These are phyloP conservation scores for Tiliqua scincoides DNA, from an alignment of 2,113 vertebrate species.

Conservation along the genomic window DNA sequence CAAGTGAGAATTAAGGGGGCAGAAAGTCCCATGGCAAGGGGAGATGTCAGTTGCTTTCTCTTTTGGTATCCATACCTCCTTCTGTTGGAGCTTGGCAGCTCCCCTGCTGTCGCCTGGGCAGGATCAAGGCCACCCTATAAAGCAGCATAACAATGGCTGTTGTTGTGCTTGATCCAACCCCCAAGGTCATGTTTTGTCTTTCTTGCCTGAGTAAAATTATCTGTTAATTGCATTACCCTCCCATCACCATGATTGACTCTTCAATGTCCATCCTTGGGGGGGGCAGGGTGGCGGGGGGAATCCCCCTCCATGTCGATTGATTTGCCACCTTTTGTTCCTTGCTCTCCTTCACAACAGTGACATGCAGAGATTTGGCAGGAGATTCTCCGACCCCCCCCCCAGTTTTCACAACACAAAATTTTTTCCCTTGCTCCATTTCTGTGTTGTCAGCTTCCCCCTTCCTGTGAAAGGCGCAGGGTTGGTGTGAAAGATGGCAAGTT, in stretches of 20 bases:
- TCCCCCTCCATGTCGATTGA: background rate
- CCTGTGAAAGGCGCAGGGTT: too few relatives aligned
- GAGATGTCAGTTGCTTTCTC: rapidly evolving
- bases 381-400: background rate
- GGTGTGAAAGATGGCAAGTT: too few relatives aligned
- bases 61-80: background rate
- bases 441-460: too few relatives aligned
- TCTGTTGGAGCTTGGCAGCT: background rate
- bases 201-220: background rate
- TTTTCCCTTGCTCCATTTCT: too few relatives aligned
- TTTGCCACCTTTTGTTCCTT: background rate
- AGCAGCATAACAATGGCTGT: slow-evolving; percentile 47
- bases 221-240: slow-evolving; percentile 62
- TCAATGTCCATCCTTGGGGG: background rate
- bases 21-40: too few relatives aligned
- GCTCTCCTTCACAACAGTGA: background rate
- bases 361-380: background rate
- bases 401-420: background rate
- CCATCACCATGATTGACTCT: slow-evolving; percentile 63
- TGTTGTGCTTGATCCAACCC: slow-evolving; percentile 27
- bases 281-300: too few relatives aligned
- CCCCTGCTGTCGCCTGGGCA: too few relatives aligned
- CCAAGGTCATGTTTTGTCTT: slow-evolving; percentile 75
- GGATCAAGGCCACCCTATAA: slow-evolving; percentile 46
- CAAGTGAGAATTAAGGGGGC: background rate